Percentiles rank a stretch among this genome's conserved stretches.
phyloP scores from a whole-genome alignment of 1,140 invertebrate genomes.

The Atta cephalotes region DNA sequence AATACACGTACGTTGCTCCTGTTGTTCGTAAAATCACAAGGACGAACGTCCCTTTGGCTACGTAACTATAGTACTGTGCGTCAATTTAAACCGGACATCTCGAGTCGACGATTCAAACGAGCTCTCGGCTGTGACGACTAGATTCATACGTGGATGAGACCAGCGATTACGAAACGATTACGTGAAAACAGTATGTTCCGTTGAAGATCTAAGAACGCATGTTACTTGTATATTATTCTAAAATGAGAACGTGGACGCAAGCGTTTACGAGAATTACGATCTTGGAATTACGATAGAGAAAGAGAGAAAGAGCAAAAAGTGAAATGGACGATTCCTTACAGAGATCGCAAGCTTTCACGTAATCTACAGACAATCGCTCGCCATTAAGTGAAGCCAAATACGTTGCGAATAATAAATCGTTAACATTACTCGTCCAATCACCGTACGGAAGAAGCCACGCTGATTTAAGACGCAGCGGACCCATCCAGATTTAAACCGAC shows the following conservation, averaged over 20 bases:
- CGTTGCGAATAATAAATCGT: conserved; percentile 63
- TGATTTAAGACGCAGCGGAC: conserved; percentile 65
- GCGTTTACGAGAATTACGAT: conserved; percentile 49
- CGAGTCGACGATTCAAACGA: conserved; percentile 64
- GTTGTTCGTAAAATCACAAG: conserved; percentile 63
- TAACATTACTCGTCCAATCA: conserved; percentile 54
- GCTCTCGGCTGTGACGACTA: conserved; percentile 49
- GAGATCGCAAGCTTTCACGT: conserved; percentile 66
- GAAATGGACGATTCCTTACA: conserved; percentile 63
- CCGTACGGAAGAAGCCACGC: conserved; percentile 57
- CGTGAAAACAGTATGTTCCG: conserved; percentile 55
- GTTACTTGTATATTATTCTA: conserved; percentile 54
- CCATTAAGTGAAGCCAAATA: conserved; percentile 67
- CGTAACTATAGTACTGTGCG: conserved; percentile 70
- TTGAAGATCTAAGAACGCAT: conserved; percentile 52
- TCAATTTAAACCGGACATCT: conserved; percentile 68
- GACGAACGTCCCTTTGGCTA: conserved; percentile 64
- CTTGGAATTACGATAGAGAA: conserved; percentile 69
- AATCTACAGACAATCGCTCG: conserved; percentile 73
- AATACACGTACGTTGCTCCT: conserved; percentile 56
- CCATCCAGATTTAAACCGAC: conserved; percentile 62
- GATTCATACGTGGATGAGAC: conserved; percentile 49
- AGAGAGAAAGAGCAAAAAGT: conserved; percentile 65
- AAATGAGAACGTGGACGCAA: conserved; percentile 67
- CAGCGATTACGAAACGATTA: conserved; percentile 55